phyloP scores from a whole-genome alignment of 2,888 invertebrate species.

The Microplitis deprimator region DNA sequence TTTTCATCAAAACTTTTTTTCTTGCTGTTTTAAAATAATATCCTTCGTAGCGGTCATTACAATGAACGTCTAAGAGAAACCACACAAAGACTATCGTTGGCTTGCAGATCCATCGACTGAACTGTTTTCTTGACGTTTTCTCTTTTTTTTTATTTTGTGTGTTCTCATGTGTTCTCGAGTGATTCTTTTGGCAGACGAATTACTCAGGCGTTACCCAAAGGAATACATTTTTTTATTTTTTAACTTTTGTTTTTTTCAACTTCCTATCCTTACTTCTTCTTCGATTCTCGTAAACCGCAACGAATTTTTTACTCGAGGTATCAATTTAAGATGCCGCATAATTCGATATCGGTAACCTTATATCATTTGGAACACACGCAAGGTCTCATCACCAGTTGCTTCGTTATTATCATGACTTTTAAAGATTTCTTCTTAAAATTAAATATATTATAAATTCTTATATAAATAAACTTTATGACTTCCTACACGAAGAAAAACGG shows the following conservation, averaged over 20 bases:
- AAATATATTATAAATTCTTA: neutral
- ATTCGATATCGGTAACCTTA: constrained; percentile 71
- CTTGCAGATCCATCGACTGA: constrained; percentile 49
- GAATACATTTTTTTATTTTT: constrained; percentile 34
- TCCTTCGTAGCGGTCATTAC: constrained; percentile 46
- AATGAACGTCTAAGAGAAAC: constrained; percentile 50
- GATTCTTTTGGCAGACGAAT: constrained; percentile 35
- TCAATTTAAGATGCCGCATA: constrained; percentile 70
- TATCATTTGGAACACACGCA: constrained; percentile 59
- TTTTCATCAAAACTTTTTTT: constrained; percentile 6
- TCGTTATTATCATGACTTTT: neutral
- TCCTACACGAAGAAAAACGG: no score
- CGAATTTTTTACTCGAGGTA: constrained; percentile 58
- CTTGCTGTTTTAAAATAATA: constrained; percentile 45
- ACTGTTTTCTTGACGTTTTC: constrained; percentile 26
- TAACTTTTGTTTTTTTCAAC: constrained; percentile 22
- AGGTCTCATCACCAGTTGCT: constrained; percentile 47
- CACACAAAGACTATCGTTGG: constrained; percentile 57
- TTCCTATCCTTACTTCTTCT: constrained; percentile 28
- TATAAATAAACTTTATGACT: neutral
- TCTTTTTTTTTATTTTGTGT: constrained; percentile 35
- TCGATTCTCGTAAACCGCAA: constrained; percentile 52
- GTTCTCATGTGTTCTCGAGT: constrained; percentile 13
- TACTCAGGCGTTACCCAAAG: constrained; percentile 49
- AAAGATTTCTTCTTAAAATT: neutral